Percentiles rank a stretch among this genome's conserved stretches.
Evolutionary conservation across 2,888 invertebrate species (phyloP).

Genomic region (Polyploca ridens): DNA sequence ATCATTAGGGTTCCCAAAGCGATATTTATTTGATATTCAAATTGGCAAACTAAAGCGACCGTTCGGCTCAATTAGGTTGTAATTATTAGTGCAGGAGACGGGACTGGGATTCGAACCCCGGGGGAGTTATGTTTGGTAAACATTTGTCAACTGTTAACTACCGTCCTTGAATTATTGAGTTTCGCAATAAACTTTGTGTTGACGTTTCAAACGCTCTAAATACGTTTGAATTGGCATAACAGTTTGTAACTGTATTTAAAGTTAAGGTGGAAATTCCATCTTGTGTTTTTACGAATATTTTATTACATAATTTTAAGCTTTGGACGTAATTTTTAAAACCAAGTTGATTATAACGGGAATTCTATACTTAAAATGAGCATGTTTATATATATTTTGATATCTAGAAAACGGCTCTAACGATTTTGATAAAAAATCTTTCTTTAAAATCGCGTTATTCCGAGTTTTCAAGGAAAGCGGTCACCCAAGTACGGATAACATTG

Average conservation of each 20-base stretch:
- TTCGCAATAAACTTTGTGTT: not conserved
- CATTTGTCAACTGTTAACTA: conserved; percentile 7
- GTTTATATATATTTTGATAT: no score
- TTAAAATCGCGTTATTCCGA: no score
- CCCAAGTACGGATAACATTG: no score
- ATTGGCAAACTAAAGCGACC: not conserved
- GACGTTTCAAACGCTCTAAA: not conserved
- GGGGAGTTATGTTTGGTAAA: not conserved
- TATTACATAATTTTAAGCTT: no score
- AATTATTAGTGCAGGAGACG: not conserved
- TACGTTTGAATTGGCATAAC: not conserved
- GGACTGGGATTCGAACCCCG: not conserved
- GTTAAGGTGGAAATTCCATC: not conserved
- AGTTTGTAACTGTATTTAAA: not conserved
- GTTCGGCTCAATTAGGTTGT: conserved; percentile 1
- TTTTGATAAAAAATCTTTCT: no score
- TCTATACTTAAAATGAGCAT: no score
- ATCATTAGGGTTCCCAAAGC: not conserved
- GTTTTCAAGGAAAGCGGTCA: no score
- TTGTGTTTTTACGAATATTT: no score
- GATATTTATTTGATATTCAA: not conserved
- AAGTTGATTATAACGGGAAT: no score
- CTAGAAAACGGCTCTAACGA: no score
- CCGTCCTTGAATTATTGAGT: not conserved
- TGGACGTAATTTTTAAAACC: no score